These are phyloP conservation scores for Adrianichthys oophorus DNA, from an alignment of 2,797 vertebrate species.

Conservation along the genomic window DNA sequence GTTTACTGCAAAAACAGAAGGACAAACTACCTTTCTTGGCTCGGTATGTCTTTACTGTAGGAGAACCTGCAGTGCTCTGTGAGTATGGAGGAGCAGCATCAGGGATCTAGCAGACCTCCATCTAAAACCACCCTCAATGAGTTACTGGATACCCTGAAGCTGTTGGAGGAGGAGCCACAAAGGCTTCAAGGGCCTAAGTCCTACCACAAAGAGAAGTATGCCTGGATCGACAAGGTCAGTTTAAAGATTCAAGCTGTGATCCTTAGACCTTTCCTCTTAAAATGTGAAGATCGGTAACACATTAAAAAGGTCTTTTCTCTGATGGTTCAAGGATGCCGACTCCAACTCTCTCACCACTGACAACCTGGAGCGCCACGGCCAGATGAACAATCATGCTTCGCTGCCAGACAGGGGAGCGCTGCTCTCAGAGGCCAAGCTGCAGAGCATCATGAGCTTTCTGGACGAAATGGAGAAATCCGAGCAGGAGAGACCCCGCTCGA, in stretches of 20 bases:
- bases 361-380: conserved; percentile 89
- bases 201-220: conserved; percentile 80
- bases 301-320: too few relatives aligned
- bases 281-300: too few relatives aligned
- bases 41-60: conserved; percentile 47
- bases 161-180: conserved; percentile 89
- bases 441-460: conserved; percentile 93
- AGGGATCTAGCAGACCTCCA: conserved; percentile 65
- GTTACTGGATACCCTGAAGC: conserved; percentile 88
- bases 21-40: not conserved
- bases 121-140: conserved; percentile 86
- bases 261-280: not conserved
- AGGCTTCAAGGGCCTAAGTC: conserved; percentile 70
- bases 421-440: conserved; percentile 92
- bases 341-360: conserved; percentile 88
- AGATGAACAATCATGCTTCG: conserved; percentile 74
- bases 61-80: conserved; percentile 66
- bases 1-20: rapidly evolving
- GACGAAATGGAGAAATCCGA: conserved; percentile 94
- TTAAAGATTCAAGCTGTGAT: rapidly evolving
- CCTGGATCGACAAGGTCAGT: conserved; percentile 86
- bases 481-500: conserved; percentile 84
- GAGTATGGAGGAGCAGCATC: conserved; percentile 72
- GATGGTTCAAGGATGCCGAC: conserved; percentile 75
- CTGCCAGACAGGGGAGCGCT: conserved; percentile 81